Base-by-base conservation (phyloP, 1,140 invertebrate species). In the Metopolophium dirhodum region DNA sequence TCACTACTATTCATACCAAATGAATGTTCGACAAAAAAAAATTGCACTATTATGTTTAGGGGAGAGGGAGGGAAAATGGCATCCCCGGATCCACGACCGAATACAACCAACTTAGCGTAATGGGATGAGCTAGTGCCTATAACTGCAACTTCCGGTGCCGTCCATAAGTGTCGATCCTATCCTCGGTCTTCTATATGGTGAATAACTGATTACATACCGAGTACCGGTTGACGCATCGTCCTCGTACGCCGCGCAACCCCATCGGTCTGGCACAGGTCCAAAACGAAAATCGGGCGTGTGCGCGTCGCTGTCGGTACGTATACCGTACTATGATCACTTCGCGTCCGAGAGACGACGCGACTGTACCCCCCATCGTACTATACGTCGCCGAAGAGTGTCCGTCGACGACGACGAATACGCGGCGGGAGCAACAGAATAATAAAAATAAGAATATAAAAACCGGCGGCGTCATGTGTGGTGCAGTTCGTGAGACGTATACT, bases 371-470 rank as follows among this genome's bases (percentile, higher is more conserved):
- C 37, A 8, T 37, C 77, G 35, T 23, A 23, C 35, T 37, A 11
- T 49, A 37, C 37, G 35, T 41, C 18, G 7, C 82, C 23, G n/a
- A 30, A 85, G 8, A 85, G 20, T 45, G 61, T 77, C 30, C 61
- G 61, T 18, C n/a, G 37, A 9, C 20, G 8, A 9, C 83, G 83
- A 85, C 37, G 20, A 45, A n/a, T 86, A 14, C 85, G 26, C 85
- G 85, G 85, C 85, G 85, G 85, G 85, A 86, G 85, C 85, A 86
- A 86, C 37, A 14, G 37, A 26, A 86, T 30, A 41, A 86, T 23
- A 41, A 86, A 85, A 47, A 86, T 45, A 45, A 26, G 41, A 41
- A 45, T 45, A 37, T 41, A 85, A 68, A 77, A 77, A 77, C 61
- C 61, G 30, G 14, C n/a, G 6, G 3, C 22, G 37, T 85, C 83